phyloP scores from a whole-genome alignment of 30 jellyfish, hydroid and myxozoan species.

The Aurelia coerulea region DNA sequence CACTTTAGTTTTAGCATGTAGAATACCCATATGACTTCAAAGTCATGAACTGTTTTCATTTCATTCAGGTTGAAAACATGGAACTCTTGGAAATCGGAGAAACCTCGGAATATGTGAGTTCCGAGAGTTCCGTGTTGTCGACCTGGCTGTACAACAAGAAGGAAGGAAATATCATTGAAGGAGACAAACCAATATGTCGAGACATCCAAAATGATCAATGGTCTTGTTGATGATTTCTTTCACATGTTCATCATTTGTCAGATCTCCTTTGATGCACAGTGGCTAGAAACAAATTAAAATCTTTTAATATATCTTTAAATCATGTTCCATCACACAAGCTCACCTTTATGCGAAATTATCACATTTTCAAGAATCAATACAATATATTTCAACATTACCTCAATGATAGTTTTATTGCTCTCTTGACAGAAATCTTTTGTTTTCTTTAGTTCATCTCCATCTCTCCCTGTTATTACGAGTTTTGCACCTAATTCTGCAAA shows the following conservation, averaged over 20 bases:
- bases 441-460: constrained; percentile 58
- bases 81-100: too few relatives aligned
- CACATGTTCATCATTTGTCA: constrained; percentile 82
- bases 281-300: constrained; percentile 45
- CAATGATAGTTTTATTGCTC: constrained; percentile 14
- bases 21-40: too few relatives aligned
- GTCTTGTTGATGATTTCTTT: constrained; percentile 59
- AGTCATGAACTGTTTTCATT: too few relatives aligned
- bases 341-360: too few relatives aligned
- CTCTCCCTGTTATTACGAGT: constrained; percentile 83
- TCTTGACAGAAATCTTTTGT: constrained; percentile 68
- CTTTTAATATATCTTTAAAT: too few relatives aligned
- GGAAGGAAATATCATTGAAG: background rate
- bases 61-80: too few relatives aligned
- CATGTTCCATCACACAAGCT: too few relatives aligned
- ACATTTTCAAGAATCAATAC: too few relatives aligned
- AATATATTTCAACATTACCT: constrained; percentile 2
- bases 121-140: too few relatives aligned
- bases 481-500: constrained; percentile 88
- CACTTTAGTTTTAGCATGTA: too few relatives aligned
- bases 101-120: too few relatives aligned
- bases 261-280: constrained; percentile 72
- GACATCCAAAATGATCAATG: constrained; percentile 59
- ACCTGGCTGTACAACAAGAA: too few relatives aligned
- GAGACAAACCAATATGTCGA: constrained; percentile 75